phyloP scores from a whole-genome alignment of 2,113 vertebrate species.

The Crotalus tigris region DNA sequence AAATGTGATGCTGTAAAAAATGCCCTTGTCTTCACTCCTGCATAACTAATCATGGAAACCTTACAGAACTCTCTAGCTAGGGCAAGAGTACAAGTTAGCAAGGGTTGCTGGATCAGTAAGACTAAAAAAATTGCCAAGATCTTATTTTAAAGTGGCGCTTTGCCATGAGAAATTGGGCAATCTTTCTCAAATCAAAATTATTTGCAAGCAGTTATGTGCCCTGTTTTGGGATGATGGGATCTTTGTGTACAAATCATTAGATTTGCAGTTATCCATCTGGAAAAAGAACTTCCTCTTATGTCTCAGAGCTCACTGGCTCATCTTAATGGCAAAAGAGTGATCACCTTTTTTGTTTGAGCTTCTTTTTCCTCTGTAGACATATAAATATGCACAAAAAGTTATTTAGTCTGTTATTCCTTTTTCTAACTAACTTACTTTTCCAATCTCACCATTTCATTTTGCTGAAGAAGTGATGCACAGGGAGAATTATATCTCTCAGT shows the following conservation, averaged over 20 bases:
- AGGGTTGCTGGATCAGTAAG: neutral
- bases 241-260: neutral
- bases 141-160: neutral
- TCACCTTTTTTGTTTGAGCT: neutral
- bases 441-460: constrained; percentile 40
- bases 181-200: neutral
- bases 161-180: neutral
- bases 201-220: neutral
- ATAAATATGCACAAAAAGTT: neutral
- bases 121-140: neutral
- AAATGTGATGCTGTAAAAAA: neutral
- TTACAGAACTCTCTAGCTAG: neutral
- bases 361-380: neutral
- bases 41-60: neutral
- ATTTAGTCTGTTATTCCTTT: neutral
- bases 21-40: neutral
- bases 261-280: neutral
- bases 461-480: constrained; percentile 34
- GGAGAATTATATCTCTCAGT: constrained; percentile 52
- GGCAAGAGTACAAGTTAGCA: neutral
- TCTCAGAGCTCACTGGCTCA: neutral
- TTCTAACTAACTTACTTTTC: constrained; percentile 2
- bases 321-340: neutral
- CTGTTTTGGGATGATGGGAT: neutral
- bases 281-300: neutral